A percentile compares a stretch with the other conserved stretches of the same genome.
Conservation (phyloP, 2,797 vertebrate genomes). For the Hydrolagus colliei region DNA sequence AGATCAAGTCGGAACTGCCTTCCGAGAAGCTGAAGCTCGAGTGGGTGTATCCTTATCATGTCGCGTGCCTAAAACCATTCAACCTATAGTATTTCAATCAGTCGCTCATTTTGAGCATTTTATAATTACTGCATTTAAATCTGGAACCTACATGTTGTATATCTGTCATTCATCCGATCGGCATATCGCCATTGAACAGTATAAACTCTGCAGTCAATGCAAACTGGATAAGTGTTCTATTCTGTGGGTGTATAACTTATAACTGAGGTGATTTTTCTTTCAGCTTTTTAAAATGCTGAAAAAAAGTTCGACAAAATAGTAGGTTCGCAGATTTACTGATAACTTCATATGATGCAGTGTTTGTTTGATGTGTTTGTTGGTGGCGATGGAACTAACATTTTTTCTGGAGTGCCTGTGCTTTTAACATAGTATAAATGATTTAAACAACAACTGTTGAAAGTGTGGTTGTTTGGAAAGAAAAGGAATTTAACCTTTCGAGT, state of each 20-base stretch:
- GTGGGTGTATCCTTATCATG: constrained; percentile 89
- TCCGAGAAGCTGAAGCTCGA: constrained; percentile 91
- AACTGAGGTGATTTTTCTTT: too few species aligned
- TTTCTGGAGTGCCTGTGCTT: background rate
- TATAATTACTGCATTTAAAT: background rate
- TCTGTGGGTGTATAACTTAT: background rate
- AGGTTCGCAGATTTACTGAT: background rate
- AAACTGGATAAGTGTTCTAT: background rate
- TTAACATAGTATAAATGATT: background rate
- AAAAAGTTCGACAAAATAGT: too few species aligned
- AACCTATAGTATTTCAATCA: too few species aligned
- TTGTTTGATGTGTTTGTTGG: background rate
- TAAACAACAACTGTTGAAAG: background rate
- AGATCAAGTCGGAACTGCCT: constrained; percentile 82
- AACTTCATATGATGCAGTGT: background rate
- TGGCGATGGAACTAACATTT: background rate
- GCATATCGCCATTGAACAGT: too few species aligned
- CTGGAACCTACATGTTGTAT: too few species aligned
- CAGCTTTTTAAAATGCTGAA: too few species aligned
- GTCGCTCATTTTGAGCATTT: too few species aligned
- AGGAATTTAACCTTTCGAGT: too few species aligned
- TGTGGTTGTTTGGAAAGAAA: too few species aligned
- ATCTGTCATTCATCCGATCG: too few species aligned
- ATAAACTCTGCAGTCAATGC: background rate
- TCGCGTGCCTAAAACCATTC: background rate